A percentile compares a stretch with the other conserved stretches of the same genome.
These are phyloP conservation scores for Anolis sagrei DNA, from an alignment of 2,113 vertebrate genomes.

Conservation along the genomic window DNA sequence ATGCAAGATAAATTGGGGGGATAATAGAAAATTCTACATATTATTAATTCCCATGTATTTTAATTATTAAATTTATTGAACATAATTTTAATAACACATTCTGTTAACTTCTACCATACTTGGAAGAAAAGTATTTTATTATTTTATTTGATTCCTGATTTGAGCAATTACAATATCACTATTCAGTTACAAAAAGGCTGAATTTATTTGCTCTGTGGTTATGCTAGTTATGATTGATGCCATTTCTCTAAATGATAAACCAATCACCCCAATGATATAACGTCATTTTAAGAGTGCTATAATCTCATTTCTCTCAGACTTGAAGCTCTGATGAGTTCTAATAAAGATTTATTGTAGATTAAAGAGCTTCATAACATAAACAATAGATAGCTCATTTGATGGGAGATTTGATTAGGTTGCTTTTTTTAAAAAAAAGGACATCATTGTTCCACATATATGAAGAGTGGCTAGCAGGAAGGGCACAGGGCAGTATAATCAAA, in stretches of 20 bases:
- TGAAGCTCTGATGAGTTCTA: constrained; percentile 94
- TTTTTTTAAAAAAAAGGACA: constrained; percentile 76
- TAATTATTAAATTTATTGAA: constrained; percentile 83
- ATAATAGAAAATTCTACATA: not conserved
- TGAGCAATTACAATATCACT: constrained; percentile 94
- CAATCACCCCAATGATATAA: constrained; percentile 99
- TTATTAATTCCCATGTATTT: constrained; percentile 74
- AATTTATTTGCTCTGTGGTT: constrained; percentile 96
- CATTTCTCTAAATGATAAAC: constrained; percentile 97
- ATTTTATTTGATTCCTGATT: constrained; percentile 85
- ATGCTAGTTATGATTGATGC: constrained; percentile 98
- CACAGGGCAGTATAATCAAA: constrained; percentile 54
- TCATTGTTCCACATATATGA: constrained; percentile 84
- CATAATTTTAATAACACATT: constrained; percentile 84
- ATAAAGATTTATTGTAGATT: constrained; percentile 99
- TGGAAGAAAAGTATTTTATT: constrained; percentile 81
- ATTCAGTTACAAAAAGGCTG: constrained; percentile 87
- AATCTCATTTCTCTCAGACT: constrained; percentile 97
- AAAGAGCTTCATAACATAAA: constrained; percentile 97
- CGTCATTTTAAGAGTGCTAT: constrained; percentile 99
- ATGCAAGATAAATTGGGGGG: constrained; percentile 45
- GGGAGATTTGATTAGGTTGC: constrained; percentile 91
- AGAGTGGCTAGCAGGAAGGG: constrained; percentile 71
- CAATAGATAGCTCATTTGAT: constrained; percentile 97
- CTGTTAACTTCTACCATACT: constrained; percentile 83